Base-by-base conservation (phyloP, 2,113 vertebrate genomes). In the Vulpes ferrilata region DNA sequence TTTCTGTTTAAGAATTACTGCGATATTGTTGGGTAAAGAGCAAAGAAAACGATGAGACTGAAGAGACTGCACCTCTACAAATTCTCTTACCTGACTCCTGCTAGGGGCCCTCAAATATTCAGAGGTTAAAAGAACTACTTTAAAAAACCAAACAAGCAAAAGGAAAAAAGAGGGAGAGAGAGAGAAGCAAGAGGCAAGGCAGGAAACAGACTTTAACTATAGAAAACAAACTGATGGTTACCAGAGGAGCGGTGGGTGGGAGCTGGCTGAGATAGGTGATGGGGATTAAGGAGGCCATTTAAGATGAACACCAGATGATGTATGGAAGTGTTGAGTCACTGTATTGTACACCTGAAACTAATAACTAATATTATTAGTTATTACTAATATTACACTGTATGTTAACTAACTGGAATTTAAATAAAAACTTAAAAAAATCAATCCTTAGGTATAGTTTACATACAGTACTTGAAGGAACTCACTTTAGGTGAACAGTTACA, bases 91-190 rank as follows among this genome's bases (percentile, higher is more conserved):
- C 80, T 81, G 13, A 87, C 35, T 83, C 22, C 7, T 73, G 12
- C 19, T 76, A n/a, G 27, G 88, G 48, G 51, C 11, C 25, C 89
- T 83, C 55, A 51, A 91, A 88, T 88, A 93, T 43, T 88, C 35
- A 93, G 59, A 94, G 53, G 62, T 4, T 78, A n/a, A 4, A 92
- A 93, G 53, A 89, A 35, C 30, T 93, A 82, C 80, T 93, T 93
- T 25, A 35, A 76, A 96, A 83, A 82, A 82, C 11, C 15, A 76
- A 76, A 51, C 2, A 74, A 43, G 20, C 71, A 74, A 48, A 74
- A 38, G 71, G 38, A 43, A 25, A 20, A 67, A 30, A 16, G 7
- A 67, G 65, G 16, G 38, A 23, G 16, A 1, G 7, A 0, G 32
- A 16, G 16, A 43, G 43, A 43, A 43, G 43, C 7, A 43, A 43